Evolutionary conservation across 2,113 vertebrate species (phyloP).

Genomic region (Tupaia tana): DNA sequence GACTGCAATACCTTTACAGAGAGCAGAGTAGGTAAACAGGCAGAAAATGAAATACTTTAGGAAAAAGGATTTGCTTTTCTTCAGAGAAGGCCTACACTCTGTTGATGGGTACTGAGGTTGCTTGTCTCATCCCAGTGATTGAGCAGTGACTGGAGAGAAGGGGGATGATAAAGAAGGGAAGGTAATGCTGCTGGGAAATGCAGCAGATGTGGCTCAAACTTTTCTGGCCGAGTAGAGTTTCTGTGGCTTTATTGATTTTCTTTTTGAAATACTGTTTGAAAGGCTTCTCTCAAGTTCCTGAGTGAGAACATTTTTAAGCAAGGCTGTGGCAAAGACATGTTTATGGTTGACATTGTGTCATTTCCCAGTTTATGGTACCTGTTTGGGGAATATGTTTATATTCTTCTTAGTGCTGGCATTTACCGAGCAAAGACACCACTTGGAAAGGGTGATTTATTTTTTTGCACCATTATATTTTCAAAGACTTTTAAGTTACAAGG

Average conservation of each 20-base stretch:
- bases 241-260: slow-evolving; percentile 63
- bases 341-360: slow-evolving; percentile 63
- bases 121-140: not conserved
- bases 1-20: not conserved
- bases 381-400: slow-evolving; percentile 65
- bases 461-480: slow-evolving; percentile 56
- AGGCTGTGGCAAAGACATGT: slow-evolving; percentile 48
- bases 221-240: slow-evolving; percentile 27
- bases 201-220: not conserved
- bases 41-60: not conserved
- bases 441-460: slow-evolving; percentile 35
- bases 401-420: slow-evolving; percentile 44
- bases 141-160: slow-evolving; percentile 31
- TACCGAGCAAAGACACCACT: slow-evolving; percentile 37
- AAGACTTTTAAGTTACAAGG: slow-evolving; percentile 62
- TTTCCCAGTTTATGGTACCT: slow-evolving; percentile 46
- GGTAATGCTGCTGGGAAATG: not conserved
- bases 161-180: not conserved
- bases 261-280: slow-evolving; percentile 68
- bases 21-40: not conserved
- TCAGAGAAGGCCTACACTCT: not conserved
- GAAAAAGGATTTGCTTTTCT: slow-evolving; percentile 25
- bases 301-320: slow-evolving; percentile 62
- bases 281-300: slow-evolving; percentile 53
- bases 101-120: not conserved